Percentiles rank a stretch among this genome's conserved stretches.
Evolutionary conservation across 1,140 invertebrate genomes (phyloP).

Genomic region (honey bee (Apis mellifera)): DNA sequence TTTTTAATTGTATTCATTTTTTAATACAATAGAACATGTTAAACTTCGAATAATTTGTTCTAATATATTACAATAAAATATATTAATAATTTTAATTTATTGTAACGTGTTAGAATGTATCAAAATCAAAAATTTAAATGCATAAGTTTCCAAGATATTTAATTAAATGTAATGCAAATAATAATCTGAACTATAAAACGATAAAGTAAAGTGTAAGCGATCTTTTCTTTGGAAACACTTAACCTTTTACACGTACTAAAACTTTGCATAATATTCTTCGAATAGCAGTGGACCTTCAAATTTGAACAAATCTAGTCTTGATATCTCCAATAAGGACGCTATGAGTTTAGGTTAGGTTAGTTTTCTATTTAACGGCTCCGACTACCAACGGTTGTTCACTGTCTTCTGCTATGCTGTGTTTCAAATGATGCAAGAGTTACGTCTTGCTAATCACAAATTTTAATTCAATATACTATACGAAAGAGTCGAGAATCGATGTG

Average conservation of each 20-base stretch:
- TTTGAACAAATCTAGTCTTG: conserved; percentile 49
- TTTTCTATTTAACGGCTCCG: conserved; percentile 65
- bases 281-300: conserved; percentile 42
- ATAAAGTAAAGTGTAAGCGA: not conserved
- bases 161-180: conserved; percentile 26
- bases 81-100: not conserved
- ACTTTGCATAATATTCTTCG: conserved; percentile 61
- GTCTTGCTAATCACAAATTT: conserved; percentile 32
- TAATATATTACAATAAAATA: not conserved
- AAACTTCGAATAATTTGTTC: conserved; percentile 9
- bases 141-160: not conserved
- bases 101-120: not conserved
- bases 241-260: conserved; percentile 58
- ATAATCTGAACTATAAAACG: not conserved
- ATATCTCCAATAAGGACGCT: conserved; percentile 69
- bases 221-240: conserved; percentile 10
- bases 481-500: conserved; percentile 5
- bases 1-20: not conserved
- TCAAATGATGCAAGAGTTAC: conserved; percentile 48
- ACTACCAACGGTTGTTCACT: conserved; percentile 64
- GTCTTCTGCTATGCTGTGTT: conserved; percentile 47
- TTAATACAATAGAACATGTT: not conserved
- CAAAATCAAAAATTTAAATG: not conserved
- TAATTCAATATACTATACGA: conserved; percentile 40
- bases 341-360: conserved; percentile 65